Percentiles rank a stretch among this genome's conserved stretches.
Evolutionary conservation across 2,113 vertebrate species (phyloP).

Genomic region (Bothrops jararaca): DNA sequence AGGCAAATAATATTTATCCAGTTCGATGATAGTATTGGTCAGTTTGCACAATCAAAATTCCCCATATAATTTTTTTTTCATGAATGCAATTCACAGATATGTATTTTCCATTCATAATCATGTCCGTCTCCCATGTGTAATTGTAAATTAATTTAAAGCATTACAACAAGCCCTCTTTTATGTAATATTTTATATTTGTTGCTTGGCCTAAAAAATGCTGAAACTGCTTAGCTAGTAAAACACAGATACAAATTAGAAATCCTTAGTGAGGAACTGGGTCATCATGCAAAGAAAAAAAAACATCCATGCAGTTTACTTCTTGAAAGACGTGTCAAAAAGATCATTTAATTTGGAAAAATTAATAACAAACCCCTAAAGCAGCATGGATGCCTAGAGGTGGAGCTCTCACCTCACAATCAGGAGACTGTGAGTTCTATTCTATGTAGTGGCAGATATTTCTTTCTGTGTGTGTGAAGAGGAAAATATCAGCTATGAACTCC

Average conservation of each 20-base stretch:
- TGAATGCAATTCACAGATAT: background rate
- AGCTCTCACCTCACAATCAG: background rate
- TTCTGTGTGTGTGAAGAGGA: background rate
- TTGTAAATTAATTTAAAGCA: background rate
- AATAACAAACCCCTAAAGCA: background rate
- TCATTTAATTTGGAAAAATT: background rate
- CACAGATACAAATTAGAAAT: background rate
- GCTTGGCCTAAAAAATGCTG: background rate
- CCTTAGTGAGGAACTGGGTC: background rate
- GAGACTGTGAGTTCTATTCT: background rate
- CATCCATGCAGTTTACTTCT: background rate
- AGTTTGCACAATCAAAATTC: background rate
- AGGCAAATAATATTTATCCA: background rate
- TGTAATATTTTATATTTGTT: background rate
- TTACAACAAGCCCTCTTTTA: background rate
- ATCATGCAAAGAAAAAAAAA: background rate
- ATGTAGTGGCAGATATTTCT: background rate
- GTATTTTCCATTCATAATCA: background rate
- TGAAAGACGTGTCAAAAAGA: background rate
- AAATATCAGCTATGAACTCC: background rate
- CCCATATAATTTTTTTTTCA: background rate
- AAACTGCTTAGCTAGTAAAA: background rate
- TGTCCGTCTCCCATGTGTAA: background rate
- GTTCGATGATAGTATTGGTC: background rate
- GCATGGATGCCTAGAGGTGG: background rate